Evolutionary conservation across 2,113 vertebrate genomes (phyloP).

Genomic region (Dasypus novemcinctus): DNA sequence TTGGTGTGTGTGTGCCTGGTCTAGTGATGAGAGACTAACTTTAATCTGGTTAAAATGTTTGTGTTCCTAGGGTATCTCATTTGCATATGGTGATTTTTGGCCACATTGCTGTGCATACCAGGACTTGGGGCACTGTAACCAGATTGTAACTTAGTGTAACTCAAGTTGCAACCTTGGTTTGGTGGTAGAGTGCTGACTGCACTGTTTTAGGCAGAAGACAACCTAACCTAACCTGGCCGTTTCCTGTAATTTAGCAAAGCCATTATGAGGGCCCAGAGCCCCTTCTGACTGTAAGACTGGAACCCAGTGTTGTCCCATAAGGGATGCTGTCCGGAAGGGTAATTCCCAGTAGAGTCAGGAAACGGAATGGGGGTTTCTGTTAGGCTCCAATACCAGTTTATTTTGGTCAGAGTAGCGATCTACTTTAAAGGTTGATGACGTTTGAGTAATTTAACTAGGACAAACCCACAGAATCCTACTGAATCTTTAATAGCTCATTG

Average conservation of each 20-base stretch:
- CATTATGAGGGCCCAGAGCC: background rate
- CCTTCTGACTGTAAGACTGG: background rate
- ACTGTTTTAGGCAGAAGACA: background rate
- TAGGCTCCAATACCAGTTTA: background rate
- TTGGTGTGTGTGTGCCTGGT: background rate
- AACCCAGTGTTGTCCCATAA: background rate
- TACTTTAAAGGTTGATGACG: background rate
- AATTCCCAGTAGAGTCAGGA: background rate
- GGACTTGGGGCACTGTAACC: background rate
- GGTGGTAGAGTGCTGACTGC: background rate
- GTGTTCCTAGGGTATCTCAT: background rate
- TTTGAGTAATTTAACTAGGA: conserved; percentile 33
- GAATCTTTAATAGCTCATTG: background rate
- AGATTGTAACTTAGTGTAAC: background rate
- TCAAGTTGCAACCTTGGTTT: background rate
- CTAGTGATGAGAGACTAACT: background rate
- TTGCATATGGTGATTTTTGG: conserved; percentile 26
- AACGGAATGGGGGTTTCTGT: background rate
- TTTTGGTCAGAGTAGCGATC: background rate
- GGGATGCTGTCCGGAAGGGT: background rate
- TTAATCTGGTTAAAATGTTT: background rate
- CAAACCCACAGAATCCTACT: background rate
- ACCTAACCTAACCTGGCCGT: background rate
- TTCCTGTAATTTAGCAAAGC: background rate
- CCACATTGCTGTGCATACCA: background rate